Conservation (phyloP, 2,888 invertebrate genomes). For the Ferrisia virgata region DNA sequence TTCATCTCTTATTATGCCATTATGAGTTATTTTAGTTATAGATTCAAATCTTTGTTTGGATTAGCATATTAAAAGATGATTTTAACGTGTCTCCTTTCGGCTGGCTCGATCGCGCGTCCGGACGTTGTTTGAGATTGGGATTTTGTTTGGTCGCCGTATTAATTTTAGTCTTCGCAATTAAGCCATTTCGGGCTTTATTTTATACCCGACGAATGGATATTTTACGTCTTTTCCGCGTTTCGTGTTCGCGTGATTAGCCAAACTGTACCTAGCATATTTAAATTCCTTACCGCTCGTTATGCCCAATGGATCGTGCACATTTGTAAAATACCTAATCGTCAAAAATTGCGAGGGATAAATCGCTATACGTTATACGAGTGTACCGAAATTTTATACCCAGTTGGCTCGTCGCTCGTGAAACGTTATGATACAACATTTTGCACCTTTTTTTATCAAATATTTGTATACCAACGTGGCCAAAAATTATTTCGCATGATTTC, state of each 20-base stretch:
- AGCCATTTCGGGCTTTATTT: neutral
- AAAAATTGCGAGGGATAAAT: too few species aligned
- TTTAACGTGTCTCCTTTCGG: neutral
- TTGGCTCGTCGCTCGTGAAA: too few species aligned
- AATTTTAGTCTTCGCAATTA: neutral
- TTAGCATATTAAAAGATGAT: neutral
- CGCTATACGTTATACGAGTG: too few species aligned
- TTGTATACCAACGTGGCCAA: too few species aligned
- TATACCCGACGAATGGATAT: neutral
- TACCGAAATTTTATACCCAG: too few species aligned
- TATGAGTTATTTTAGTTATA: conserved; percentile 10
- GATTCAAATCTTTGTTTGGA: conserved; percentile 13
- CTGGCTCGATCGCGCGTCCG: neutral
- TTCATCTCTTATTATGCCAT: neutral
- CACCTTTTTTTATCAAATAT: too few species aligned
- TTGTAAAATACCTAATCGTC: too few species aligned
- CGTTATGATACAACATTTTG: too few species aligned
- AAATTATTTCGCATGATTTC: too few species aligned
- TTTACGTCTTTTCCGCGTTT: neutral
- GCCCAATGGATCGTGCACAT: too few species aligned
- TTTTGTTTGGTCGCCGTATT: neutral
- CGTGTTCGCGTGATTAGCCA: neutral
- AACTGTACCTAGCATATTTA: too few species aligned
- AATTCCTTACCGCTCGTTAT: too few species aligned
- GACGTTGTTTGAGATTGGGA: conserved; percentile 11